Evolutionary conservation across 1,140 invertebrate genomes (phyloP).

Genomic region (Thrips palmi): DNA sequence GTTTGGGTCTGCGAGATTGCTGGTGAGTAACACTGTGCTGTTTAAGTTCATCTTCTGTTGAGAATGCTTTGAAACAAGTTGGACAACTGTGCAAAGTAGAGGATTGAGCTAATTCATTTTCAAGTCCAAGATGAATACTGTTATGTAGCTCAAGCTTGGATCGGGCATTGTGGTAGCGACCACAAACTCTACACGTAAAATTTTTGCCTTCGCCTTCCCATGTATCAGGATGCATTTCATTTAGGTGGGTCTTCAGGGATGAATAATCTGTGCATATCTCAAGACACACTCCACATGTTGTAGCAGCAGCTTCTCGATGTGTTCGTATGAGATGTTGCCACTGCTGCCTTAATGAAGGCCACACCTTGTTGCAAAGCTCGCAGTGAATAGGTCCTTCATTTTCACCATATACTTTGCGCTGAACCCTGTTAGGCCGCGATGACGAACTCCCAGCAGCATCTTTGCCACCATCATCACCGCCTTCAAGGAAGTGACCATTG

Average conservation of each 20-base stretch:
- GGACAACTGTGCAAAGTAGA: constrained; percentile 21
- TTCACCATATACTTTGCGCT: constrained; percentile 14
- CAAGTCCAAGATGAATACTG: constrained; percentile 33
- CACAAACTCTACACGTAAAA: constrained; percentile 38
- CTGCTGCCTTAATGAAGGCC: constrained; percentile 38
- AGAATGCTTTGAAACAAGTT: constrained; percentile 21
- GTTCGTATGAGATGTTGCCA: constrained; percentile 42
- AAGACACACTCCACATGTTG: constrained; percentile 38
- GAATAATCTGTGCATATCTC: constrained; percentile 32
- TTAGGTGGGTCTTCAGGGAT: constrained; percentile 31
- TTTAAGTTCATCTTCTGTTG: constrained; percentile 16
- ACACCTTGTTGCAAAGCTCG: constrained; percentile 37
- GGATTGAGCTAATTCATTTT: constrained; percentile 19
- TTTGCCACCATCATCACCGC: too few relatives aligned
- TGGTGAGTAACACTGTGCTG: background rate
- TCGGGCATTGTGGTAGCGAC: constrained; percentile 37
- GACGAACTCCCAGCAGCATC: too few relatives aligned
- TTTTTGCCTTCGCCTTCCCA: constrained; percentile 33
- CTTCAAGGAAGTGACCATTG: too few relatives aligned
- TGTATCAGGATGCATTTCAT: constrained; percentile 26
- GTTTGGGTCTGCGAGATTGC: constrained; percentile 11
- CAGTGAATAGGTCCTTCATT: constrained; percentile 20
- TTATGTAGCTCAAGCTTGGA: constrained; percentile 34
- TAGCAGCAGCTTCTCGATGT: constrained; percentile 33
- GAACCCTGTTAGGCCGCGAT: too few relatives aligned